Evolutionary conservation across 2,888 invertebrate genomes (phyloP).

Genomic region (Hofmannophila pseudospretella): DNA sequence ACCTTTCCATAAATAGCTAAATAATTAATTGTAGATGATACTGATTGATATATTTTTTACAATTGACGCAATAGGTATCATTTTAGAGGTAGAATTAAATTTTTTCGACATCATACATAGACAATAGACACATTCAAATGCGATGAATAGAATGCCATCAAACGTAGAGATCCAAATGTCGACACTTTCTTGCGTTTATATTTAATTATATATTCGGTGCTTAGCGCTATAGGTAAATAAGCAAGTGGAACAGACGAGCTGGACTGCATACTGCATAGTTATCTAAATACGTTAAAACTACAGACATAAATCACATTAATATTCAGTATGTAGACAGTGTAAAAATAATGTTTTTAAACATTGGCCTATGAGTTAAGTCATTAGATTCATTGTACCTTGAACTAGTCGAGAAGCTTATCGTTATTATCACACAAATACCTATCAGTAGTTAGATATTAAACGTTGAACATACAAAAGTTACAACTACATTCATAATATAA

Average conservation of each 20-base stretch:
- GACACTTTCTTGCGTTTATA: too few relatives aligned
- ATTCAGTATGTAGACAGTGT: conserved; percentile 69
- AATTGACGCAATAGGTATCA: too few relatives aligned
- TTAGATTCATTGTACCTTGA: conserved; percentile 72
- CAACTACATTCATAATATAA: conserved; percentile 37
- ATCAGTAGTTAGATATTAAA: conserved; percentile 57
- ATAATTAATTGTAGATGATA: not conserved
- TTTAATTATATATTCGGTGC: too few relatives aligned
- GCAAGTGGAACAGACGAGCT: conserved; percentile 31
- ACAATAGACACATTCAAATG: too few relatives aligned
- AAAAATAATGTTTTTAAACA: conserved; percentile 75
- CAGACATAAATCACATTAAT: conserved; percentile 69
- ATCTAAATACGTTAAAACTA: conserved; percentile 55
- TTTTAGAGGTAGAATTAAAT: too few relatives aligned
- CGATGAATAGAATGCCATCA: too few relatives aligned
- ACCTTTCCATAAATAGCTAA: not conserved
- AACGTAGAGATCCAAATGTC: too few relatives aligned
- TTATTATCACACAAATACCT: conserved; percentile 75
- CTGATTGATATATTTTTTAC: not conserved
- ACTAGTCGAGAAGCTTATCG: conserved; percentile 73
- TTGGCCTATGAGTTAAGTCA: conserved; percentile 63
- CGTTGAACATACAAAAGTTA: conserved; percentile 65
- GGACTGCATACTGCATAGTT: conserved; percentile 43
- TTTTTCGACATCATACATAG: too few relatives aligned
- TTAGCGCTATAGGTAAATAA: conserved; percentile 7